These are phyloP conservation scores for Manis pentadactyla DNA, from an alignment of 2,797 vertebrate species.

Conservation along the genomic window DNA sequence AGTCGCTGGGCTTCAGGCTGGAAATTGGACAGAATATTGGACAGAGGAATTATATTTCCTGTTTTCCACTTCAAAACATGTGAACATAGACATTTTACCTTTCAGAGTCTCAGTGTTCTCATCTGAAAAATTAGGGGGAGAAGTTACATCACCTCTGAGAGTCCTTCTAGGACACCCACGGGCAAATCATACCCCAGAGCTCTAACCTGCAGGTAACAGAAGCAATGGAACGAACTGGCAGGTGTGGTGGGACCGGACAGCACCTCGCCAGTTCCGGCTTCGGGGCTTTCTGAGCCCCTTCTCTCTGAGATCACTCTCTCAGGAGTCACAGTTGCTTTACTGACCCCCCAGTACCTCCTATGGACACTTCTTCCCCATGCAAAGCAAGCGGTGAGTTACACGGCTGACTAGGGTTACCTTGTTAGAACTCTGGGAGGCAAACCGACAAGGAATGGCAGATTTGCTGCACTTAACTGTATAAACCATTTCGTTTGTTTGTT, in stretches of 20 bases:
- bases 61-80: background rate
- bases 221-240: background rate
- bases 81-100: background rate
- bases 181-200: background rate
- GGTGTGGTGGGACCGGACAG: background rate
- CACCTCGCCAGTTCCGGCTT: fast-evolving
- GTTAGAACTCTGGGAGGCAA: background rate
- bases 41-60: background rate
- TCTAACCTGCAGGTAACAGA: background rate
- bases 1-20: background rate
- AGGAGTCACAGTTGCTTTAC: background rate
- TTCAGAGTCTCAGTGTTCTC: background rate
- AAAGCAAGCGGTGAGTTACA: background rate
- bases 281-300: background rate
- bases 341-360: background rate
- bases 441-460: background rate
- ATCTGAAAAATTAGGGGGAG: background rate
- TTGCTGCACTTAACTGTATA: background rate
- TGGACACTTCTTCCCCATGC: background rate
- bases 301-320: background rate
- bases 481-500: background rate
- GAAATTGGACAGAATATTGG: background rate
- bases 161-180: background rate
- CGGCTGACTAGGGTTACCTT: background rate
- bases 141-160: background rate